A percentile compares a stretch with the other conserved stretches of the same genome.
phyloP scores from a whole-genome alignment of 1,140 invertebrate species.

The Cecropterus lyciades region DNA sequence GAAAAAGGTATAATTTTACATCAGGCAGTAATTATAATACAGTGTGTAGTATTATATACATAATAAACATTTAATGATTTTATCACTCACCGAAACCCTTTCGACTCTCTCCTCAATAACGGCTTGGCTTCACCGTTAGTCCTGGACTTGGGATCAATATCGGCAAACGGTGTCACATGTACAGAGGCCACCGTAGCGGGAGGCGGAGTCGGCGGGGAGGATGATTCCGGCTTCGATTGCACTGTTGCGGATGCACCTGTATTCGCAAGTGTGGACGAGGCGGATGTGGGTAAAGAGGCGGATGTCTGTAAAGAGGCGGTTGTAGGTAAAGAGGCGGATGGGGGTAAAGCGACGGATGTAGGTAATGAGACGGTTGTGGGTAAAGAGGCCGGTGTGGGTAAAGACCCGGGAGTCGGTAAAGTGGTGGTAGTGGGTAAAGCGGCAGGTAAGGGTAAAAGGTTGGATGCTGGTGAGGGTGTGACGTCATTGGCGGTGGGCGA shows the following conservation, averaged over 20 bases:
- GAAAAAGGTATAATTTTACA: no score
- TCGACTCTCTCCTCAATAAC: conserved; percentile 45
- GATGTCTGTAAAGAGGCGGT: no score
- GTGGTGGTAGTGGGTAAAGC: not conserved
- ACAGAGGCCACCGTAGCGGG: not conserved
- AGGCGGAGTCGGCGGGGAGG: not conserved
- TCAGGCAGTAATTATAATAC: no score
- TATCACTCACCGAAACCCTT: conserved; percentile 49
- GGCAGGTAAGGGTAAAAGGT: not conserved
- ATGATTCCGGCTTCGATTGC: not conserved
- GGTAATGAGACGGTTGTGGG: not conserved
- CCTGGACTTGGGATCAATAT: conserved; percentile 31
- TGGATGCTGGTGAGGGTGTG: conserved; percentile 7
- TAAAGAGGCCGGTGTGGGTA: not conserved
- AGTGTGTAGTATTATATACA: no score
- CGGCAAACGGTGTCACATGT: not conserved
- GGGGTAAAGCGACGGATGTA: no score
- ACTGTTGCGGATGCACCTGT: not conserved
- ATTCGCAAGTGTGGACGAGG: no score
- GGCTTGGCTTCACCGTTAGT: conserved; percentile 45
- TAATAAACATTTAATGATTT: not conserved
- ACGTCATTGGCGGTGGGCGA: conserved; percentile 12
- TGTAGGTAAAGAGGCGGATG: no score
- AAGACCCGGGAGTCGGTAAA: no score
- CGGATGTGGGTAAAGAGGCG: no score